These are phyloP conservation scores for Xestobium rufovillosum DNA, from an alignment of 2,888 invertebrate genomes.

Conservation along the genomic window DNA sequence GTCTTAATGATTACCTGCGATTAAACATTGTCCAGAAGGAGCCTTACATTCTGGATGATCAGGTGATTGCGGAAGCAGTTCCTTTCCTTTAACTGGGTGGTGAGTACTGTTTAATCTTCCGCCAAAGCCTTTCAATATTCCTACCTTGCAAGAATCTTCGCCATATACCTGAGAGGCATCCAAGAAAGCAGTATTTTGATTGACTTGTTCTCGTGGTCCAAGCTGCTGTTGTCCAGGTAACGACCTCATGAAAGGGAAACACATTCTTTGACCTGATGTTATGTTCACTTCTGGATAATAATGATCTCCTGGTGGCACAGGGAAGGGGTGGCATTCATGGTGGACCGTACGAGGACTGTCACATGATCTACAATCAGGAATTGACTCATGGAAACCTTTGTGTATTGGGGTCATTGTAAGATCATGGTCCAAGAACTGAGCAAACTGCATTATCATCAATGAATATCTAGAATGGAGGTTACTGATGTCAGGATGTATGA, in stretches of 20 bases:
- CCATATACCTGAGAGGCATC: conserved; percentile 82
- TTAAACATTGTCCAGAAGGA: conserved; percentile 76
- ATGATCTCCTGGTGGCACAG: conserved; percentile 80
- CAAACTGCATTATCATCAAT: conserved; percentile 91
- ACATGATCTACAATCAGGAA: conserved; percentile 83
- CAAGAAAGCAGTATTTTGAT: conserved; percentile 86
- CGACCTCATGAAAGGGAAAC: conserved; percentile 92
- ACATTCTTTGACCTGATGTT: conserved; percentile 74
- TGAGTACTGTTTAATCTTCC: conserved; percentile 76
- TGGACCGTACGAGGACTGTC: conserved; percentile 82
- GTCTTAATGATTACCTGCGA: conserved; percentile 58
- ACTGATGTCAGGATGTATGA: conserved; percentile 86
- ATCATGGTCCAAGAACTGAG: conserved; percentile 91
- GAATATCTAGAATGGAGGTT: conserved; percentile 83
- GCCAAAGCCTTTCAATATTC: conserved; percentile 67
- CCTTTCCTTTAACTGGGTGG: conserved; percentile 66
- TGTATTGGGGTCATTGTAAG: conserved; percentile 90
- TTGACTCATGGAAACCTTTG: conserved; percentile 84
- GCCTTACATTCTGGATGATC: conserved; percentile 84
- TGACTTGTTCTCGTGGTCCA: conserved; percentile 86
- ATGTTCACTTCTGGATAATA: conserved; percentile 83
- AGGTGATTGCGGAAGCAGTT: conserved; percentile 69
- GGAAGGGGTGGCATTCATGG: conserved; percentile 90
- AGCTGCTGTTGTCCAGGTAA: conserved; percentile 84
- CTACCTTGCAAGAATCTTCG: conserved; percentile 74